A percentile compares a stretch with the other conserved stretches of the same genome.
phyloP scores from a whole-genome alignment of 2,113 vertebrate genomes.

The Calyptommatus sinebrachiatus region DNA sequence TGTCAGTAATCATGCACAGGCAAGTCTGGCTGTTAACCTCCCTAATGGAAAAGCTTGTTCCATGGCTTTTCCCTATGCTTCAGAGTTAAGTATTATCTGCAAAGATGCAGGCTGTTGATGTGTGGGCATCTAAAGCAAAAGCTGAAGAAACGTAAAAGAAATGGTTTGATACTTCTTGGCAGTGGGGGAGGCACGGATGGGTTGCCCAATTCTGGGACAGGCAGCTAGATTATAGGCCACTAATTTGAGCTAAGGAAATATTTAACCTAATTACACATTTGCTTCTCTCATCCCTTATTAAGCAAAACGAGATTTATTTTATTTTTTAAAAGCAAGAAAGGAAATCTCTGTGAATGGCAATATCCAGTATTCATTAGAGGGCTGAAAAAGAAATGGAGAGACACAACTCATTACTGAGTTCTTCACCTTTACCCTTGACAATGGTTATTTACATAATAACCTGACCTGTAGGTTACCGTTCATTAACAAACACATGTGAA shows the following conservation, averaged over 20 bases:
- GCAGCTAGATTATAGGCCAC: not conserved
- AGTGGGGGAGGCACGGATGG: not conserved
- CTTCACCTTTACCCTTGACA: slow-evolving; percentile 74
- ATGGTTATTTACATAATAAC: slow-evolving; percentile 84
- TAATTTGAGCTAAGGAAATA: slow-evolving; percentile 41
- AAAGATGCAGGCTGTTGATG: slow-evolving; percentile 57
- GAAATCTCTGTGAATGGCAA: slow-evolving; percentile 61
- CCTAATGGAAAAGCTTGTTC: slow-evolving; percentile 45
- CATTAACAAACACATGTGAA: slow-evolving; percentile 77
- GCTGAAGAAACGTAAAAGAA: slow-evolving; percentile 46
- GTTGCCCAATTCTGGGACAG: not conserved
- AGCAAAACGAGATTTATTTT: slow-evolving; percentile 38
- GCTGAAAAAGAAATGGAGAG: slow-evolving; percentile 55
- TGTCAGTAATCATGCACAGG: slow-evolving; percentile 37
- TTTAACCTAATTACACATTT: slow-evolving; percentile 54
- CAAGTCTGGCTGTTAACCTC: slow-evolving; percentile 58
- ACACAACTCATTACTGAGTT: slow-evolving; percentile 73
- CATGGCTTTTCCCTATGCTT: slow-evolving; percentile 25
- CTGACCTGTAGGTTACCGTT: slow-evolving; percentile 79
- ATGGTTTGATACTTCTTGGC: not conserved
- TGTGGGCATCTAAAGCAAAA: slow-evolving; percentile 55
- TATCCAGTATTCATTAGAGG: slow-evolving; percentile 66
- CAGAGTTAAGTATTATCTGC: slow-evolving; percentile 50
- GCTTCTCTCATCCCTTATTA: slow-evolving; percentile 28
- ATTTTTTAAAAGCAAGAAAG: not conserved